Percentiles rank a stretch among this genome's conserved stretches.
Evolutionary conservation across 2,888 invertebrate genomes (phyloP).

Genomic region (Blastobasis lacticolella): DNA sequence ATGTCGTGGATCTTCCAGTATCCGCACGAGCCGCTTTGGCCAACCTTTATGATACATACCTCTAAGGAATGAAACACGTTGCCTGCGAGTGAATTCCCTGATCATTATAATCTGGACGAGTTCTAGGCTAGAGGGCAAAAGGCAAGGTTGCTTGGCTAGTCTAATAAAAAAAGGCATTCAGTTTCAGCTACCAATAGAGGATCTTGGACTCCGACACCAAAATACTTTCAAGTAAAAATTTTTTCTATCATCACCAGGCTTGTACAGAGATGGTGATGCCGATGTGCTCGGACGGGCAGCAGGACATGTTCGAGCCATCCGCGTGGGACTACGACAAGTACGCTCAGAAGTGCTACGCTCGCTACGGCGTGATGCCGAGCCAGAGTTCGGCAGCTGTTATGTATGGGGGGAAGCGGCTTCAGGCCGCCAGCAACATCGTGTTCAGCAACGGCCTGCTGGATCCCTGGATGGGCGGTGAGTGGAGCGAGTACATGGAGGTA

Average conservation of each 20-base stretch:
- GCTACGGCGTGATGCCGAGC: conserved; percentile 80
- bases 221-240: neutral
- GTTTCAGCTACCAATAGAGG: no score
- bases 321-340: conserved; percentile 83
- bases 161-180: no score
- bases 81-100: no score
- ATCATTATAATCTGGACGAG: no score
- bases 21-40: no score
- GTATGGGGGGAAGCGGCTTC: conserved; percentile 87
- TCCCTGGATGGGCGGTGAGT: conserved; percentile 86
- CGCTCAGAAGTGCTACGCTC: conserved; percentile 79
- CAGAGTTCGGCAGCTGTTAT: conserved; percentile 79
- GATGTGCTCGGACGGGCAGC: conserved; percentile 83
- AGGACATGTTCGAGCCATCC: conserved; percentile 88
- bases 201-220: no score
- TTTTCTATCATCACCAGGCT: conserved; percentile 63
- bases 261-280: conserved; percentile 99
- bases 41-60: no score
- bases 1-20: no score
- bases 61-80: no score
- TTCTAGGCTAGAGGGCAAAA: no score
- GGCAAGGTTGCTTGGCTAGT: no score
- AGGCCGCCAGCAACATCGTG: conserved; percentile 79
- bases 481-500: no score
- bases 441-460: conserved; percentile 91